Percentiles rank a stretch among this genome's conserved stretches.
Evolutionary conservation across 2,113 vertebrate species (phyloP).

Genomic region (Columba janthina): DNA sequence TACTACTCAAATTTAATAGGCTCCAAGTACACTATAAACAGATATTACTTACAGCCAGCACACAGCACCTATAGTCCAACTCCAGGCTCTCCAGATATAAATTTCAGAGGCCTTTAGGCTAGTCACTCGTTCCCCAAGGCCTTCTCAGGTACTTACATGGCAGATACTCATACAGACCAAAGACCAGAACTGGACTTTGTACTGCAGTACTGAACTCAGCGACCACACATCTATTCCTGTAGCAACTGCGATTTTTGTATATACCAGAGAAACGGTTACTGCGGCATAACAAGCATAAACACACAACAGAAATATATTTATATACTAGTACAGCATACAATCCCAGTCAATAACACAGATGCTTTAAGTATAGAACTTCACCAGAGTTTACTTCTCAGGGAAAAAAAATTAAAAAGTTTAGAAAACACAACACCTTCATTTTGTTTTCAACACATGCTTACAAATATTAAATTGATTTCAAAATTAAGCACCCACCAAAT

Average conservation of each 20-base stretch:
- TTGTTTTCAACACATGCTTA: not conserved
- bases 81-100: not conserved
- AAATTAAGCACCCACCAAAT: slow-evolving; percentile 27
- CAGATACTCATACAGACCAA: not conserved
- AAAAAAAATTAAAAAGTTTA: not conserved
- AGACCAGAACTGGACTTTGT: not conserved
- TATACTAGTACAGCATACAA: not conserved
- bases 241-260: not conserved
- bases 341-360: not conserved
- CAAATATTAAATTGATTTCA: not conserved
- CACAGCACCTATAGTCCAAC: not conserved
- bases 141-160: not conserved
- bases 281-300: not conserved
- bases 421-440: not conserved
- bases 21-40: not conserved
- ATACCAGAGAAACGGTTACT: not conserved
- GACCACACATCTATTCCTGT: fast-evolving
- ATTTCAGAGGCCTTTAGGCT: not conserved
- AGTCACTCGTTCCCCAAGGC: too few species aligned
- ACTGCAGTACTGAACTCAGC: not conserved
- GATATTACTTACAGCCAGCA: not conserved
- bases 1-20: not conserved
- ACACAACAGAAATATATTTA: not conserved
- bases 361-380: not conserved
- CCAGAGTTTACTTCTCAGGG: not conserved